Percentiles rank a stretch among this genome's conserved stretches.
Conservation (phyloP, 2,888 invertebrate genomes). For the Flabesymbios commensalis region DNA sequence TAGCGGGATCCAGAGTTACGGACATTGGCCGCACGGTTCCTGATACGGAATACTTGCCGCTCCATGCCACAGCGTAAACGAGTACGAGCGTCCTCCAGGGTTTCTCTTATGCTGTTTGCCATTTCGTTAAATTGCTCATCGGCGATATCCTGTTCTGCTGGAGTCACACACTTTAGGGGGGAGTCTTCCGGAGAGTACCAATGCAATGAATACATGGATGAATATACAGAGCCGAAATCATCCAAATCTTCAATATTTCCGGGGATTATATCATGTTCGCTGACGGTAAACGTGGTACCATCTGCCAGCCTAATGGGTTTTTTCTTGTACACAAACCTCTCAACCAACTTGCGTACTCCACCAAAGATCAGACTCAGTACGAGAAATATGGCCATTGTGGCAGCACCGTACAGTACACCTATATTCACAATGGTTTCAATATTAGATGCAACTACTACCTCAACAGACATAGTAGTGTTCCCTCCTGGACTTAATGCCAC, state of each 20-base stretch:
- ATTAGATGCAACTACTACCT: conserved; percentile 29
- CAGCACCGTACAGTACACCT: conserved; percentile 41
- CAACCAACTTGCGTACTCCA: conserved; percentile 32
- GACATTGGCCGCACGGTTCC: conserved; percentile 43
- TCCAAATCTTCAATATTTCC: too few relatives aligned
- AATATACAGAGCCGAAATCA: too few relatives aligned
- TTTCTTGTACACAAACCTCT: too few relatives aligned
- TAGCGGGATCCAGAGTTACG: conserved; percentile 42
- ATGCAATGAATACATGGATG: too few relatives aligned
- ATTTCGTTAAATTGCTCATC: conserved; percentile 3
- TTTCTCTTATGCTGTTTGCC: conserved; percentile 40
- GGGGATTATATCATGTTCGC: too few relatives aligned
- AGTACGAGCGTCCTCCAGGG: conserved; percentile 48
- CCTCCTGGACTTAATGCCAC: conserved; percentile 32
- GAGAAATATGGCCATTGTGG: conserved; percentile 34
- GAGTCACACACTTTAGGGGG: conserved; percentile 25
- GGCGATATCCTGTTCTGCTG: conserved; percentile 27
- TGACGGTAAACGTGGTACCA: too few relatives aligned
- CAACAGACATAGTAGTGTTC: conserved; percentile 31
- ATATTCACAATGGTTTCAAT: conserved; percentile 30
- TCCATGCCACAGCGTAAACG: conserved; percentile 45
- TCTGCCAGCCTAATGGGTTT: too few relatives aligned
- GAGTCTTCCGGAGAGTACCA: conserved; percentile 20
- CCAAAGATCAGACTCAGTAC: conserved; percentile 42
- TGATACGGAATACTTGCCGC: conserved; percentile 45